Base-by-base conservation (phyloP, 2,113 vertebrate species). In the Strix uralensis region DNA sequence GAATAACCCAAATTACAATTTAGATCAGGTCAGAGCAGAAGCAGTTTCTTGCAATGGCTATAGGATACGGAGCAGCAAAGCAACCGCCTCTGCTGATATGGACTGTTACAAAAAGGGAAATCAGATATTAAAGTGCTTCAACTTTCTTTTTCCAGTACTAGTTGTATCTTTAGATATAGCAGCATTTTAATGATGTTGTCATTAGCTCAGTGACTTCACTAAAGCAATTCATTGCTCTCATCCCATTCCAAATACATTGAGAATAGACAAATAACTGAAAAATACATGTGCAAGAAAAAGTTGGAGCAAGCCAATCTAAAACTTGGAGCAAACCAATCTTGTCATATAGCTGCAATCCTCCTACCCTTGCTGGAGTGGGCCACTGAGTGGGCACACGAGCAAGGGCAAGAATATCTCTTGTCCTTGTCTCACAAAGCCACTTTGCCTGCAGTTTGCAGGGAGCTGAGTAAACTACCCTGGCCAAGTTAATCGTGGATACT, bases 241-340 rank as follows among this genome's bases (percentile, higher is more conserved):
- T 26, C 15, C 49, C 1, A 4, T 59, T 49, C 62, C 52, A 80
- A 80, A 44, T 22, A 71, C 14, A 23, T 1, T 14, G 21, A 80
- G 36, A 86, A 55, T 2, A 55, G 32, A 66, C 3, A 61, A 78
- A n/a, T 32, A 79, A 34, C 12, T 36, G 57, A 79, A 84, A 92
- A 90, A 75, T 13, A 55, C 0, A 1, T 1, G 4, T 3, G 3
- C 3, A 34, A 66, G 62, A 34, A 80, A 47, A 46, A 57, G 16
- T 12, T 61, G 16, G 25, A 88, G 49, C 5, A n/a, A 71, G 29
- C 8, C 36, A 72, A 29, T 46, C 32, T 34, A 63, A 79, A 85
- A 38, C 15, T 6, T 73, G 75, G 26, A 86, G 49, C 59, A 63
- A 86, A 62, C 5, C 27, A 49, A 36, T 30, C 19, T 16, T 21